phyloP scores from a whole-genome alignment of 1,140 invertebrate genomes.

The Dufourea novaeangliae region DNA sequence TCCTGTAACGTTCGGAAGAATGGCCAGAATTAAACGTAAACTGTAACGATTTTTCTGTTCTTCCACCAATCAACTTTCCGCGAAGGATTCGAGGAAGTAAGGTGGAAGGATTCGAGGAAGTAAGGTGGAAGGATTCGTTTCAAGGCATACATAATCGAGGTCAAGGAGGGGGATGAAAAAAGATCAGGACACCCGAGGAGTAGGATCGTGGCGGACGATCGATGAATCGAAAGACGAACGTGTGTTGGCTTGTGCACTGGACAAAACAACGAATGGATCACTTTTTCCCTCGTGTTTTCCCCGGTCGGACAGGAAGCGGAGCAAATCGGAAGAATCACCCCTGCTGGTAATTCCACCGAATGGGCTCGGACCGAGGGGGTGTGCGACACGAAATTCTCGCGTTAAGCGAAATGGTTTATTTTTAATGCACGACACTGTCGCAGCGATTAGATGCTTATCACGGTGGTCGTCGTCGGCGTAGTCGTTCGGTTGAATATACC shows the following conservation, averaged over 20 bases:
- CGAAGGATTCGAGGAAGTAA: too few species aligned
- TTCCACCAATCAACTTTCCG: too few species aligned
- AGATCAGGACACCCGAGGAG: too few species aligned
- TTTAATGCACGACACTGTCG: slow-evolving; percentile 35
- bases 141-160: too few species aligned
- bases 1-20: too few species aligned
- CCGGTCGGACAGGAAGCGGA: background rate
- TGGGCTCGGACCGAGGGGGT: slow-evolving; percentile 1
- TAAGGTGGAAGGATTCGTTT: too few species aligned
- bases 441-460: slow-evolving; percentile 34
- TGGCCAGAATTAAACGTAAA: too few species aligned
- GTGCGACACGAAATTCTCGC: slow-evolving; percentile 46
- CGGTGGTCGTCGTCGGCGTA: background rate
- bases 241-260: background rate
- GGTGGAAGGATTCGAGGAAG: too few species aligned
- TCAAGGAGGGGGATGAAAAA: too few species aligned
- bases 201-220: background rate
- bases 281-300: background rate
- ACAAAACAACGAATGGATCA: slow-evolving; percentile 16
- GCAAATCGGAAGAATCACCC: slow-evolving; percentile 23
- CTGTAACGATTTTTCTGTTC: too few species aligned
- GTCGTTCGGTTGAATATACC: too few species aligned
- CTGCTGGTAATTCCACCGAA: background rate
- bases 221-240: background rate
- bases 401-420: slow-evolving; percentile 57